Evolutionary conservation across 2,888 invertebrate species (phyloP), one percentile per base, ranked within the genome.

Genomic region (Melanargia galathea): DNA sequence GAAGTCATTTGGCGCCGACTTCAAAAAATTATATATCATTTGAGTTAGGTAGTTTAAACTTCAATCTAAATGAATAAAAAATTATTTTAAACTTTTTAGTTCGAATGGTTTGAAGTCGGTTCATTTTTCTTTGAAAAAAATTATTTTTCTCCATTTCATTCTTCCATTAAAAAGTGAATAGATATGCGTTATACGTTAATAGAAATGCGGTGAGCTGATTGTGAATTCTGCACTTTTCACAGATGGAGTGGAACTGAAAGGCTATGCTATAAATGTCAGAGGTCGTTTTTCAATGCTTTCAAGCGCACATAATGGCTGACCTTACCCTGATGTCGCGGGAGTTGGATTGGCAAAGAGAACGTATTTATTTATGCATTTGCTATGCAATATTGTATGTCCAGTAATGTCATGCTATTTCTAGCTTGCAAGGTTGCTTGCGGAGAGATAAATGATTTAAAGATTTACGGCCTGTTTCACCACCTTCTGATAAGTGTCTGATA

Each of bases 221-320:
- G 35, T 22, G 18, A 35, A 52, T 52, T 52, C 52, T 35, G 20
- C 52, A 52, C 35, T 52, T 20, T 52, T 52, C 20, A 20, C 20
- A 20, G 33, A 33, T 35, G 52, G 20, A 35, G 35, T 20, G 33
- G 35, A 33, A 20, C 52, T 52, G 52, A 35, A 52, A 13, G 20
- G 6, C 51, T 33, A 5, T 3, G 18, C 51, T 51, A 33, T 52
- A 22, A 52, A 52, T 52, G 52, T 52, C 52, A 51, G 18, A 33
- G 18, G 52, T 52, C 52, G 35, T 35, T 52, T 35, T 20, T 35
- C 13, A 52, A 35, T n/a, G 18, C 52, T 52, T 52, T 52, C 52
- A 52, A 13, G 18, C 35, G 52, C 13, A 13, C 33, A 52, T 52
- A 52, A 52, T 52, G 35, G 20, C 11, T 52, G 52, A 52, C 35